Evolutionary conservation across 64 coral and sea anemone species (phyloP).

Genomic region (Montipora foliosa): DNA sequence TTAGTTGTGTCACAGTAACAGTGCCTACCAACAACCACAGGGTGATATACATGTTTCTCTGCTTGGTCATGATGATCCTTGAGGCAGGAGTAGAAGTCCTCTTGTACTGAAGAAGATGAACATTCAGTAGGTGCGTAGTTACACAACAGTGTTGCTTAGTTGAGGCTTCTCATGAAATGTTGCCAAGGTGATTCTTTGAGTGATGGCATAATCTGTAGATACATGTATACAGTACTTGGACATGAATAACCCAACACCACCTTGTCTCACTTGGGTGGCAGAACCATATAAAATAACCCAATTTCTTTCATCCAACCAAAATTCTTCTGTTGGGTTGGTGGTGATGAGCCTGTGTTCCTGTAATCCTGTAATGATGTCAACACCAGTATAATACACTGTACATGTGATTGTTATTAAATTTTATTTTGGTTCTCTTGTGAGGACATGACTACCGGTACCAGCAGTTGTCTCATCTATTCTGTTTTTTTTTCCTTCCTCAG

Average conservation of each 20-base stretch:
- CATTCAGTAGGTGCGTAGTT: constrained; percentile 20
- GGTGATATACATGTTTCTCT: too few species aligned
- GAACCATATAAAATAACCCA: constrained; percentile 2
- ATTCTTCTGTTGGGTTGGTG: background rate
- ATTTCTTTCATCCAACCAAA: constrained; percentile 5
- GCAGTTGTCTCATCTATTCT: background rate
- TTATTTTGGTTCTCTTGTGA: too few species aligned
- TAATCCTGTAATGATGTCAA: too few species aligned
- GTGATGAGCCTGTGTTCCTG: background rate
- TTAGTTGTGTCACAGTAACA: too few species aligned
- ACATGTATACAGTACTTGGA: constrained; percentile 19
- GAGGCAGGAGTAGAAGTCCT: too few species aligned
- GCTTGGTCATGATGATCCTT: too few species aligned
- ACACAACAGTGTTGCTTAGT: background rate
- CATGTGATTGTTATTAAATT: too few species aligned
- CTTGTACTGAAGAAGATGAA: background rate
- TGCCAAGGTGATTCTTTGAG: background rate
- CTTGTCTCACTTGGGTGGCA: background rate
- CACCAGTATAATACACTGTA: too few species aligned
- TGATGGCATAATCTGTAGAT: background rate
- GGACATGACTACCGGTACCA: too few species aligned
- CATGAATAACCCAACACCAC: constrained; percentile 27
- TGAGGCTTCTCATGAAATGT: background rate
- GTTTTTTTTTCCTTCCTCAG: constrained; percentile 24
- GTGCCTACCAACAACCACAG: too few species aligned